phyloP scores from a whole-genome alignment of 2,113 vertebrate species.

The Oxygymnocypris stewartii region DNA sequence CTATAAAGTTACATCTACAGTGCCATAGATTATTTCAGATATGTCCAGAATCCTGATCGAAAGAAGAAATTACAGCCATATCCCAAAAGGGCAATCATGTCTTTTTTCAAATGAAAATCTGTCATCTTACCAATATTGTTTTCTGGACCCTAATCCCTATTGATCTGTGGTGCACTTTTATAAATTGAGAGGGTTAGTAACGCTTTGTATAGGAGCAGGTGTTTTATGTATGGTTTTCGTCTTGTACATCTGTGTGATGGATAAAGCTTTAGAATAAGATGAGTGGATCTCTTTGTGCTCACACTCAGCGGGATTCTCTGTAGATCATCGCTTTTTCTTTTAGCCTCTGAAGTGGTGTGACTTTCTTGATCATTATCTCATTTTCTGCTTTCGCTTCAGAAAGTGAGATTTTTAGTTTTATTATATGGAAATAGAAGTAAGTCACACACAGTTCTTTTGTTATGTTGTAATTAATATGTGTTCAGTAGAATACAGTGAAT shows the following conservation, averaged over 20 bases:
- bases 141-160: constrained; percentile 75
- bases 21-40: constrained; percentile 61
- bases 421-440: no score
- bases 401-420: no score
- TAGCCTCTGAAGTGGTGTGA: not conserved
- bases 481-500: not conserved
- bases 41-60: constrained; percentile 64
- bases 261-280: not conserved
- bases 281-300: not conserved
- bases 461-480: not conserved
- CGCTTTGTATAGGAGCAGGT: constrained; percentile 21
- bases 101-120: constrained; percentile 70
- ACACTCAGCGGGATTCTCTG: not conserved
- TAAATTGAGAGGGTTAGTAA: constrained; percentile 71
- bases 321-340: constrained; percentile 22
- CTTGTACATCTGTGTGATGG: not conserved
- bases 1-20: not conserved
- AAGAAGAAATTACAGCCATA: constrained; percentile 67
- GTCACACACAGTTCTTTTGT: not conserved
- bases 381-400: not conserved
- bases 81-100: constrained; percentile 70
- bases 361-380: not conserved
- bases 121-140: constrained; percentile 65
- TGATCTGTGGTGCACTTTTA: constrained; percentile 76
- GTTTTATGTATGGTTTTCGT: not conserved